Conservation (phyloP, 1,140 invertebrate genomes). For the Drosophila tropicalis region DNA sequence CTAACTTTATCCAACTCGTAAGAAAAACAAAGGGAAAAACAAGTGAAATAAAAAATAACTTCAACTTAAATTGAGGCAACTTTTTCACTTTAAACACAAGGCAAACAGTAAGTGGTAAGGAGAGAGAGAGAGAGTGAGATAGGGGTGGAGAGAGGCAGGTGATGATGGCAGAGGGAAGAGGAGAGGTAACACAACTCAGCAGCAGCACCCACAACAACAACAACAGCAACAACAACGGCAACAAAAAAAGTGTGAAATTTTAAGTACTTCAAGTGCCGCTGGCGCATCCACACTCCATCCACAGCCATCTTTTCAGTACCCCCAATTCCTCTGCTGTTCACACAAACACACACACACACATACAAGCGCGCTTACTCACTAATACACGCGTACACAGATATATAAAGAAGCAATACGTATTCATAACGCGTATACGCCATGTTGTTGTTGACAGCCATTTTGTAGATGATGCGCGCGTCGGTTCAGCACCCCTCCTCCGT, state of each 20-base stretch:
- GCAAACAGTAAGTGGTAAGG: slow-evolving; percentile 31
- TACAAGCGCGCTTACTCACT: neutral
- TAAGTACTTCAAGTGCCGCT: slow-evolving; percentile 73
- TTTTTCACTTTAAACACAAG: slow-evolving; percentile 69
- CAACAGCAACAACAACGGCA: neutral
- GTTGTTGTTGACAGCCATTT: slow-evolving; percentile 80
- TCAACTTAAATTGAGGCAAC: slow-evolving; percentile 72
- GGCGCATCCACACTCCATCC: slow-evolving; percentile 43
- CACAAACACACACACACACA: neutral
- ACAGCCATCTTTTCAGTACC: neutral
- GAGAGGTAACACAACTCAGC: neutral
- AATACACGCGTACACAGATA: neutral
- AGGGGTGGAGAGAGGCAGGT: slow-evolving; percentile 3
- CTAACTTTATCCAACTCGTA: slow-evolving; percentile 45
- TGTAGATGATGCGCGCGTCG: slow-evolving; percentile 75
- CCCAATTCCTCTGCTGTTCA: neutral
- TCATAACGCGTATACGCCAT: slow-evolving; percentile 80
- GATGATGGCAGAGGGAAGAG: neutral
- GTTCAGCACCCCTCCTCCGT: slow-evolving; percentile 44
- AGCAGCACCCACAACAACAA: neutral
- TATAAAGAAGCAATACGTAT: slow-evolving; percentile 77
- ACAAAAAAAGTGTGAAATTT: slow-evolving; percentile 76
- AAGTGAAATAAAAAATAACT: slow-evolving; percentile 18
- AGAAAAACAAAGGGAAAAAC: slow-evolving; percentile 20
- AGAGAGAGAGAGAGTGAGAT: slow-evolving; percentile 8